Evolutionary conservation across 2,113 vertebrate species (phyloP), one percentile per base, ranked within the genome.

Genomic region (Hipposideros armiger): DNA sequence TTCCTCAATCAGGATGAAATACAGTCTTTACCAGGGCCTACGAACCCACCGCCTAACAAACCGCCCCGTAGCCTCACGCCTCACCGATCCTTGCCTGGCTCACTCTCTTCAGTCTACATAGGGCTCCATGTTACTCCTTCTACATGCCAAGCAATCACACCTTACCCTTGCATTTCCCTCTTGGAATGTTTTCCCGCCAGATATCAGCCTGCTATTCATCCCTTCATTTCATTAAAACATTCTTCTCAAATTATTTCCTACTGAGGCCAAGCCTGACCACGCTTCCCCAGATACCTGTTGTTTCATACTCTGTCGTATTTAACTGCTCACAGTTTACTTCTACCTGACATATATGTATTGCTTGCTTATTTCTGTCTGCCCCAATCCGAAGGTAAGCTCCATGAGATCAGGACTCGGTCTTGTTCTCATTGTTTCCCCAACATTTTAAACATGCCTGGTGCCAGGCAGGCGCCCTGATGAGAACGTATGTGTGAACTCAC

Each of bases 301-400:
- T 80, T 64, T 74, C 26, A 45, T 66, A 73, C 11, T 76, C 19
- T 72, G 15, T n/a, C 50, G 87, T 83, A 76, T 87, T 69, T 87
- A 36, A 64, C 30, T 72, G 86, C 42, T 93, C 84, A 69, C 17
- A 24, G 24, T 89, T 87, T 81, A n/a, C 69, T 77, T 90, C 93
- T 45, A 67, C 30, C 20, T 60, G 40, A 50, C 6, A 22, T 7
- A 4, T 85, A 40, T 54, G 60, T 66, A 30, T 54, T 10, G 4
- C 56, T 94, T 86, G 36, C 32, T 89, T 89, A 40, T 92, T 87
- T 96, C 82, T 90, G 11, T 76, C 52, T 84, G 45, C n/a, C 60
- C 30, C 32, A 42, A 8, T 77, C 76, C 64, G 26, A 86, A 77
- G 1, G 30, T 22, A 80, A 76, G 24, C 10, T 80, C 26, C 36